Percentiles rank a stretch among this genome's conserved stretches.
phyloP scores from a whole-genome alignment of 64 coral and sea anemone genomes.

The Anthopleura sola region DNA sequence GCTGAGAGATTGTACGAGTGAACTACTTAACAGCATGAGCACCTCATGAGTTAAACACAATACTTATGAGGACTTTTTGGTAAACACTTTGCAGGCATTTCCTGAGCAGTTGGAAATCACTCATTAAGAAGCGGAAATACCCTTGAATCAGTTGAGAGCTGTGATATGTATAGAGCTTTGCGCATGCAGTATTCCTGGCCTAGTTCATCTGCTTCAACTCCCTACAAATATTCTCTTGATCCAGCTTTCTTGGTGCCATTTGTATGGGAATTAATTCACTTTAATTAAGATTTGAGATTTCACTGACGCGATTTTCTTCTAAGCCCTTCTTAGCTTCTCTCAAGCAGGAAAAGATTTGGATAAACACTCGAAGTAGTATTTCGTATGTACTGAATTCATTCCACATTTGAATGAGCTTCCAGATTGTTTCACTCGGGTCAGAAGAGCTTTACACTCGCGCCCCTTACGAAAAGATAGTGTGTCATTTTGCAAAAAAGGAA shows the following conservation, averaged over 20 bases:
- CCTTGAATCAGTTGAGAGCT: neutral
- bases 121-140: conserved; percentile 26
- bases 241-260: conserved; percentile 5
- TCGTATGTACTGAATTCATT: neutral
- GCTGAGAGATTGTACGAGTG: neutral
- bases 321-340: conserved; percentile 7
- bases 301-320: conserved; percentile 4
- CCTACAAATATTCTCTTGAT: neutral
- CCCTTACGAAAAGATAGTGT: neutral
- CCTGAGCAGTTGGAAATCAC: conserved; percentile 31
- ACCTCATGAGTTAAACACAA: conserved; percentile 19
- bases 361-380: neutral
- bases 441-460: neutral
- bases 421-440: neutral
- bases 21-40: neutral
- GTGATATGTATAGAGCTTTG: neutral
- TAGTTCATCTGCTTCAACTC: neutral
- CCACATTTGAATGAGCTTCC: neutral
- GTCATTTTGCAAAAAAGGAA: neutral
- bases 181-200: neutral
- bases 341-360: conserved; percentile 10
- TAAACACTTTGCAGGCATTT: conserved; percentile 30
- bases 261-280: neutral
- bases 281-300: conserved; percentile 13
- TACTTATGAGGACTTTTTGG: conserved; percentile 2